These are phyloP conservation scores for Notarius lentiginosus DNA, from an alignment of 2,113 vertebrate genomes.

Conservation along the genomic window DNA sequence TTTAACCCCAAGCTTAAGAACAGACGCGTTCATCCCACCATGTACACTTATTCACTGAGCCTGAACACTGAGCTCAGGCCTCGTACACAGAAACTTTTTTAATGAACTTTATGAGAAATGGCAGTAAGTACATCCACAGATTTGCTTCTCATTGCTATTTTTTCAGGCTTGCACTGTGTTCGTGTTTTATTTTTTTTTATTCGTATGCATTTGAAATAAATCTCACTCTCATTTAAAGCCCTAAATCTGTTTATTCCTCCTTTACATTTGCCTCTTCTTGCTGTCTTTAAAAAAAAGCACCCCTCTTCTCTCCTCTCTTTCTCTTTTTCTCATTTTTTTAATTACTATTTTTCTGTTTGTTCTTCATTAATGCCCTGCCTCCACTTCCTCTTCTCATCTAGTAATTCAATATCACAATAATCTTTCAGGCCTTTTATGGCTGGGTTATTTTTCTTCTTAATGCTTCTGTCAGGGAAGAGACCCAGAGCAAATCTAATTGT, in stretches of 20 bases:
- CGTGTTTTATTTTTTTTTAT: neutral
- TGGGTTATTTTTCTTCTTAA: slow-evolving; percentile 1
- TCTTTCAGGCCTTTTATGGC: neutral
- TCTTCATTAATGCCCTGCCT: neutral
- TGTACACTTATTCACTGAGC: neutral
- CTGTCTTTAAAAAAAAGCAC: neutral
- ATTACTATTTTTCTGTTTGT: neutral
- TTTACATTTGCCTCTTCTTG: neutral
- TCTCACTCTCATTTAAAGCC: neutral
- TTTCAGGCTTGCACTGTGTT: neutral
- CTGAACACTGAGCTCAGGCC: neutral
- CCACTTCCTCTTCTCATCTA: neutral
- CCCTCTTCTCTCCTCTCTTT: neutral
- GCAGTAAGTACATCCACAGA: neutral
- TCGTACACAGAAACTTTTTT: neutral
- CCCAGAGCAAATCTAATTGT: neutral
- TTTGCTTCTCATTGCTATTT: slow-evolving; percentile 11
- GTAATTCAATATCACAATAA: slow-evolving; percentile 8
- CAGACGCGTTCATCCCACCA: neutral
- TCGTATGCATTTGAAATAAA: neutral
- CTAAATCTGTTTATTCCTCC: neutral
- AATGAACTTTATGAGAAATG: neutral
- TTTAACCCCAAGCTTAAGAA: slow-evolving; percentile 25
- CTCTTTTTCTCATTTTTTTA: slow-evolving; percentile 11
- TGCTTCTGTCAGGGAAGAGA: neutral